Evolutionary conservation across 2,113 vertebrate genomes (phyloP).

Genomic region (Rousettus leschenaultii): DNA sequence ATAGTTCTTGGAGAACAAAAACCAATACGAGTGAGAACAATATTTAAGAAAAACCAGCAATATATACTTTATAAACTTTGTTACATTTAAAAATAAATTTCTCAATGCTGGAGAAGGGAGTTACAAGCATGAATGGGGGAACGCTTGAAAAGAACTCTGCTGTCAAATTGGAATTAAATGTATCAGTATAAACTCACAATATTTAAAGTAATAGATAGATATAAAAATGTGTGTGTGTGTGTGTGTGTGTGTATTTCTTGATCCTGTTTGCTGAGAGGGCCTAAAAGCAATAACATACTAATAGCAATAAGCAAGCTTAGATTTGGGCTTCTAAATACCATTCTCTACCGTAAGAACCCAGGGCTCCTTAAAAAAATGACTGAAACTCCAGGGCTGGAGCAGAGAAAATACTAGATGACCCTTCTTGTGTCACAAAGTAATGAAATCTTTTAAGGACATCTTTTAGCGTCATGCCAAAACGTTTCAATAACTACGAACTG

Average conservation of each 20-base stretch:
- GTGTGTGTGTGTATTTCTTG: not conserved
- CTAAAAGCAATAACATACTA: not conserved
- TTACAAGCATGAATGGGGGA: not conserved
- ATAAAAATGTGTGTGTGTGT: not conserved
- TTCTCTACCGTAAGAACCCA: not conserved
- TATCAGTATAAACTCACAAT: not conserved
- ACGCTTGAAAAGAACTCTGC: not conserved
- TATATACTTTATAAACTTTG: not conserved
- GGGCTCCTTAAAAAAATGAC: not conserved
- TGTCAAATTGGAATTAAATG: not conserved
- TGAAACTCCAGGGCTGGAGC: not conserved
- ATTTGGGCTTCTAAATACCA: not conserved
- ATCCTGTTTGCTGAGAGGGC: not conserved
- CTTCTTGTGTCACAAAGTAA: not conserved
- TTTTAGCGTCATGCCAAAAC: not conserved
- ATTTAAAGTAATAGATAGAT: not conserved
- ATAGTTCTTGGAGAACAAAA: constrained; percentile 27
- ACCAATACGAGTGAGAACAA: not conserved
- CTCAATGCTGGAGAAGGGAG: not conserved
- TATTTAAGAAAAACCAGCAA: not conserved
- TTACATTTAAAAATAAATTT: constrained; percentile 27
- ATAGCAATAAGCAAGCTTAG: not conserved
- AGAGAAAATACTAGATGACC: not conserved
- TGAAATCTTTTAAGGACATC: not conserved
- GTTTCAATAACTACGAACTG: not conserved